Conservation (phyloP, 1,140 invertebrate species). For the Maconellicoccus hirsutus region DNA sequence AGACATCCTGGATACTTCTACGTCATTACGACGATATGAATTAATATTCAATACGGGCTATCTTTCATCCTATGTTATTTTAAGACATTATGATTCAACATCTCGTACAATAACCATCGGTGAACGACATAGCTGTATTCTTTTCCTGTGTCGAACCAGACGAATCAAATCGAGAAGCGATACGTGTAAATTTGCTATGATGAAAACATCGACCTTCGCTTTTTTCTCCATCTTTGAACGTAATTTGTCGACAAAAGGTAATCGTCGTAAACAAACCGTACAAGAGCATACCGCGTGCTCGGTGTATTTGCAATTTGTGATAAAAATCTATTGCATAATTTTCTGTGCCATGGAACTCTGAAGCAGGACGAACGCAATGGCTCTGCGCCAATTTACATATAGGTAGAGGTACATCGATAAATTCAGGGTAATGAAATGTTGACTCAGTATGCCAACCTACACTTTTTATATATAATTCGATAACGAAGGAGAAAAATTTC, state of each 20-base stretch:
- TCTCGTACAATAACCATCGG: background rate
- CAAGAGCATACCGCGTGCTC: background rate
- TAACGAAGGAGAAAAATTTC: too few relatives aligned
- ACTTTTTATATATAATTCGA: too few relatives aligned
- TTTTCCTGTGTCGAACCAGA: background rate
- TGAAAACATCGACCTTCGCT: too few relatives aligned
- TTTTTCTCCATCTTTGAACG: background rate
- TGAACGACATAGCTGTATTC: background rate
- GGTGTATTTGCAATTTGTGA: background rate
- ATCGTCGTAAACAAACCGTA: background rate
- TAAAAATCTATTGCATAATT: background rate
- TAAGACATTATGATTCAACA: background rate
- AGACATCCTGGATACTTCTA: background rate
- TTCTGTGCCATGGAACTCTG: background rate
- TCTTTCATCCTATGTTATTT: background rate
- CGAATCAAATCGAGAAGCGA: too few relatives aligned
- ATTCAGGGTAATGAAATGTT: too few relatives aligned
- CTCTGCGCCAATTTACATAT: background rate
- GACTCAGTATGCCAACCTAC: too few relatives aligned
- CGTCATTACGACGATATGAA: background rate
- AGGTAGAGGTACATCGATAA: too few relatives aligned
- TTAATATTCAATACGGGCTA: background rate
- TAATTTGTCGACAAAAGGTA: background rate
- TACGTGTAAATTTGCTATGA: too few relatives aligned
- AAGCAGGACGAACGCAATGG: background rate